Conservation (phyloP, 1,140 invertebrate species). For the Planococcus citri region DNA sequence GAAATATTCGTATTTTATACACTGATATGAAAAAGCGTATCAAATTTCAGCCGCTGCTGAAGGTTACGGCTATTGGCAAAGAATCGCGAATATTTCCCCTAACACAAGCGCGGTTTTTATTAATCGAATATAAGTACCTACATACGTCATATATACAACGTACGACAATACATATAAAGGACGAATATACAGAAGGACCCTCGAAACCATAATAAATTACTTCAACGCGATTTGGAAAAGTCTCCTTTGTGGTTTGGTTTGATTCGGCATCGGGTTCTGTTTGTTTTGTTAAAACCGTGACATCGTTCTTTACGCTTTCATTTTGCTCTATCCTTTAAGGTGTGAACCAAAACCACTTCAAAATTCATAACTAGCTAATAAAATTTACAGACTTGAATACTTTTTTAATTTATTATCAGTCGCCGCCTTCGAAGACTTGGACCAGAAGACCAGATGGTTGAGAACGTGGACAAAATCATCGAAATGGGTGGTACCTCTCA, state of each 20-base stretch:
- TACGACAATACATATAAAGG: neutral
- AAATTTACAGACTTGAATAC: neutral
- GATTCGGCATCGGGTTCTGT: neutral
- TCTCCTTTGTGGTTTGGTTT: neutral
- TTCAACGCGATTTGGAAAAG: neutral
- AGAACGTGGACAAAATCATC: neutral
- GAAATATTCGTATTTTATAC: neutral
- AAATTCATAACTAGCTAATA: neutral
- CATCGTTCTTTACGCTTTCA: slow-evolving; percentile 6
- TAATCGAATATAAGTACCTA: neutral
- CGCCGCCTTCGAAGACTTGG: no score
- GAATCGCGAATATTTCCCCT: neutral
- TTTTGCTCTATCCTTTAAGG: neutral
- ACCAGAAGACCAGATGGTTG: neutral
- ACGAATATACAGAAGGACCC: neutral
- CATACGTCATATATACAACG: neutral
- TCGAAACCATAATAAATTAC: neutral
- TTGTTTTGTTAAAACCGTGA: slow-evolving; percentile 7
- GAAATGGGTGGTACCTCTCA: no score
- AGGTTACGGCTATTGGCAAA: neutral
- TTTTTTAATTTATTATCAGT: neutral
- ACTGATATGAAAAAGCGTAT: neutral
- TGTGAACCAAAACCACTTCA: neutral
- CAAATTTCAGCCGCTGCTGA: neutral
- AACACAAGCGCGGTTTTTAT: neutral